Percentiles rank a stretch among this genome's conserved stretches.
phyloP scores from a whole-genome alignment of 2,888 invertebrate species.

The Drosophila seclusa region DNA sequence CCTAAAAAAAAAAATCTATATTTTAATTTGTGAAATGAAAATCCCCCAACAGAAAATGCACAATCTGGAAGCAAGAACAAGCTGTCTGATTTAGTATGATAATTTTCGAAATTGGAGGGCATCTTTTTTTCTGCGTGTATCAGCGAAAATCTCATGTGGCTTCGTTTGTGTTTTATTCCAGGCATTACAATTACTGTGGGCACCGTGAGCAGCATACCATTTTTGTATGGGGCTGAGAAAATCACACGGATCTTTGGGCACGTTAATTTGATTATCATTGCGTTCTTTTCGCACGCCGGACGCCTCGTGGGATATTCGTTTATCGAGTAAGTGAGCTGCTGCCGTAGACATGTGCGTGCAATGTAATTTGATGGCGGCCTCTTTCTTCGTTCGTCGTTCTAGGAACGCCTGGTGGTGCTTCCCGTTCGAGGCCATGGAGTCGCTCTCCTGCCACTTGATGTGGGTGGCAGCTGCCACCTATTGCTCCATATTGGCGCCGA shows the following conservation, averaged over 20 bases:
- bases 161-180: slow-evolving; percentile 71
- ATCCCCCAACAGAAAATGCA: neutral
- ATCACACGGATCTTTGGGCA: slow-evolving; percentile 93
- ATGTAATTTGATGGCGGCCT: slow-evolving; percentile 58
- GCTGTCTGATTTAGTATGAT: neutral
- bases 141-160: neutral
- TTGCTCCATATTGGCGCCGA: slow-evolving; percentile 93
- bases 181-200: slow-evolving; percentile 94
- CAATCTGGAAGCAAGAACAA: neutral
- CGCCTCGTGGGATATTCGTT: slow-evolving; percentile 93
- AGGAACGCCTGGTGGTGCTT: slow-evolving; percentile 96
- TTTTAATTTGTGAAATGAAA: neutral
- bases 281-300: slow-evolving; percentile 93
- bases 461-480: slow-evolving; percentile 96
- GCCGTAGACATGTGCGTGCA: slow-evolving; percentile 33
- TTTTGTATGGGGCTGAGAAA: slow-evolving; percentile 93
- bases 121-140: neutral
- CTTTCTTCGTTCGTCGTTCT: slow-evolving; percentile 49
- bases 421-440: slow-evolving; percentile 94
- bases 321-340: slow-evolving; percentile 88
- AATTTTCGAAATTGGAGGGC: neutral
- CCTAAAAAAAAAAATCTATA: neutral
- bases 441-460: slow-evolving; percentile 93
- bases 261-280: slow-evolving; percentile 93
- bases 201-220: slow-evolving; percentile 92